Evolutionary conservation across 2,113 vertebrate genomes (phyloP).

Genomic region (Archilochus colubris): DNA sequence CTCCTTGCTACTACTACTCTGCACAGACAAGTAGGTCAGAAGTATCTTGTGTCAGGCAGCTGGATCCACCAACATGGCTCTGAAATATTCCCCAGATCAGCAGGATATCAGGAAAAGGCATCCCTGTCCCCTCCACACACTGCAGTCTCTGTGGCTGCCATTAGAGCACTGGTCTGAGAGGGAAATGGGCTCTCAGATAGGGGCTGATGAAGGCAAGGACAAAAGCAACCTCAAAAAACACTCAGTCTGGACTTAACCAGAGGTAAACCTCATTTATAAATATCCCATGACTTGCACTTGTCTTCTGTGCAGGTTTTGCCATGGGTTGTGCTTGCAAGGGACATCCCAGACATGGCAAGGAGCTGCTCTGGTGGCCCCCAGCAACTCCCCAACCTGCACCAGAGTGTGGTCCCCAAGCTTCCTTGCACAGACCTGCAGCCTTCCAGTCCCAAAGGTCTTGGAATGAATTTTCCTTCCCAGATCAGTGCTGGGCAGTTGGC

Average conservation of each 20-base stretch:
- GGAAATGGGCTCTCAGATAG: rapidly evolving
- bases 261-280: background rate
- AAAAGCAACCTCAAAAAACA: background rate
- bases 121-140: background rate
- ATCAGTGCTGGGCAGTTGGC: background rate
- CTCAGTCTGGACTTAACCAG: background rate
- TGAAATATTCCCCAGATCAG: background rate
- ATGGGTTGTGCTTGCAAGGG: background rate
- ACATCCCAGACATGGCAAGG: rapidly evolving
- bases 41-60: conserved; percentile 30
- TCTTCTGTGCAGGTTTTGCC: background rate
- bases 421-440: background rate
- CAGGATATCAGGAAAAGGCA: background rate
- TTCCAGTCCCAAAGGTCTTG: rapidly evolving
- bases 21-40: conserved; percentile 56
- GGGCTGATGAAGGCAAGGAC: rapidly evolving
- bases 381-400: background rate
- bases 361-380: background rate
- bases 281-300: background rate
- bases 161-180: background rate
- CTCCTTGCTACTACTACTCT: conserved; percentile 1
- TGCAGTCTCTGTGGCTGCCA: rapidly evolving
- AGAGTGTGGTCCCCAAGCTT: background rate
- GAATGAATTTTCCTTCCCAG: background rate
- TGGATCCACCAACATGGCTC: background rate